Base-by-base conservation (phyloP, 2,888 invertebrate genomes). In the Mimas tiliae region DNA sequence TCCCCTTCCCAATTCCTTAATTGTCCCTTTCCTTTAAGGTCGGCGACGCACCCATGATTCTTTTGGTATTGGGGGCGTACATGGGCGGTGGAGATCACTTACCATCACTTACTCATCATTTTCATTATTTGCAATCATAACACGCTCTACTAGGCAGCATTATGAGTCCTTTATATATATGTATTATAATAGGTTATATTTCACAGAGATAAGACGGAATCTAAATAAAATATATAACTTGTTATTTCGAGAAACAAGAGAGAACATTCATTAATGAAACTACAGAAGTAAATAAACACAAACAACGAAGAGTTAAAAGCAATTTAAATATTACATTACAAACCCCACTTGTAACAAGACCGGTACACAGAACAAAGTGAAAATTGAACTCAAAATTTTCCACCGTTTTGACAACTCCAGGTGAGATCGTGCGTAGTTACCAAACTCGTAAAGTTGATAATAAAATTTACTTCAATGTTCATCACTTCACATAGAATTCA, bases 391-490 rank as follows among this genome's bases (percentile, higher is more conserved):
- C 8, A 16, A 66, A 62, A 66, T 45, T 42, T 66, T 66, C 63
- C 47, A 52, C 16, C 34, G 33, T 66, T 66, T 66, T 66, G 62
- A 45, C 66, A 63, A 62, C 63, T 52, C 34, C 63, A 63, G 66
- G 63, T 66, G 63, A 66, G 51, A 53, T 63, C 66, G 63, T 67
- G 64, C 63, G 64, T 66, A 55, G 67, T 66, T 68, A 65, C 21
- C 63, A 67, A 66, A 66, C 67, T 64, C 63, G 47, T 62, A n/a
- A 71, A 73, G 68, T 74, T 72, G 52, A 64, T 72, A 73, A 74
- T 70, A 71, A 69, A 73, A 75, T 75, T 75, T 73, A 67, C 66
- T 62, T 53, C 66, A 63, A 68, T 67, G 65, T 48, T 58, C 66
- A 63, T 58, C 67, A 67, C 72, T 70, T 69, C 70, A 65, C 63